These are phyloP conservation scores for Gallinago solitaria DNA, from an alignment of 2,797 vertebrate genomes.

Conservation along the genomic window DNA sequence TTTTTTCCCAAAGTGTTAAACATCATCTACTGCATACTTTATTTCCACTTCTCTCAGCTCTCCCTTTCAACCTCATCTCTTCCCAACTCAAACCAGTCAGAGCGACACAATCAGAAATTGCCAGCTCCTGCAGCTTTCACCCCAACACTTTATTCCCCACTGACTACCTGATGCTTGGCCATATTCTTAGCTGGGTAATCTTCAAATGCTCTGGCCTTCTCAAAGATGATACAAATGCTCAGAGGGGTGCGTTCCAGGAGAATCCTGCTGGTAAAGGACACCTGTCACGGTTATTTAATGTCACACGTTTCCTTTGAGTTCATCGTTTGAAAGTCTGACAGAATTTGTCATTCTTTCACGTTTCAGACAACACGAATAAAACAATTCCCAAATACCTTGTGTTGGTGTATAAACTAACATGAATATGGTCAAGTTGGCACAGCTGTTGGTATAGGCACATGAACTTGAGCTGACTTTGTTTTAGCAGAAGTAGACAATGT, in stretches of 20 bases:
- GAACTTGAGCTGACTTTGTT: not conserved
- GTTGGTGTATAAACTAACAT: not conserved
- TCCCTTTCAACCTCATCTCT: not conserved
- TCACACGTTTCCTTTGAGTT: not conserved
- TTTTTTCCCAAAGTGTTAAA: not conserved
- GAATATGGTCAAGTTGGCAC: not conserved
- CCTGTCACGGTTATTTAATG: not conserved
- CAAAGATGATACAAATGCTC: not conserved
- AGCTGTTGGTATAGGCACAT: not conserved
- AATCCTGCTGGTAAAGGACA: not conserved
- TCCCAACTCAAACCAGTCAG: not conserved
- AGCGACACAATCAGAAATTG: not conserved
- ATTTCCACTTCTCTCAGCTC: not conserved
- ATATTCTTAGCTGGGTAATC: not conserved
- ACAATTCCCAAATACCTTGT: not conserved
- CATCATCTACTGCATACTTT: not conserved
- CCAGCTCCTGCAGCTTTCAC: not conserved
- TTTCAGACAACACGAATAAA: not conserved
- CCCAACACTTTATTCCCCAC: too few species aligned
- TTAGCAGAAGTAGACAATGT: not conserved
- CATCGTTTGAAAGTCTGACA: not conserved
- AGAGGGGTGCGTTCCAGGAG: not conserved
- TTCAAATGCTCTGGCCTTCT: not conserved
- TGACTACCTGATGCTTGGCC: not conserved
- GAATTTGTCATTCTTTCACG: fast-evolving